Conservation (phyloP, 2,888 invertebrate species). For the Pseudoips prasinana region DNA sequence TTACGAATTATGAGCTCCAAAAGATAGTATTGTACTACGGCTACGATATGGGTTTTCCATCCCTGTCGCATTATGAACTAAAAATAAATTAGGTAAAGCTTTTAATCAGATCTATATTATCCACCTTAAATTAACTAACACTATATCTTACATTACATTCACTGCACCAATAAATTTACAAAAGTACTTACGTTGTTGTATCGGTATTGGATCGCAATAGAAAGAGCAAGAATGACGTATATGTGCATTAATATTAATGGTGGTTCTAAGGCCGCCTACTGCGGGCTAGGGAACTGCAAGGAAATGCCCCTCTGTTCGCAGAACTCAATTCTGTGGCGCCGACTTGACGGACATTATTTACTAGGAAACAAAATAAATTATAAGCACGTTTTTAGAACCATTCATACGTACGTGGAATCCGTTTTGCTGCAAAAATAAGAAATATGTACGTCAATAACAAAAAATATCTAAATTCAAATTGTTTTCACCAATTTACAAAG, state of each 20-base stretch:
- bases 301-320: constrained; percentile 62
- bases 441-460: constrained; percentile 2
- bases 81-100: too few species aligned
- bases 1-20: too few species aligned
- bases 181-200: too few species aligned
- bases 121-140: too few species aligned
- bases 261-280: constrained; percentile 50
- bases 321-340: constrained; percentile 72
- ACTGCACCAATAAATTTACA: too few species aligned
- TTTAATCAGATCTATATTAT: too few species aligned
- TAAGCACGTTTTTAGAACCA: constrained; percentile 53
- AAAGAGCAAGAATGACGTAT: constrained; percentile 41
- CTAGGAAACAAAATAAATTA: constrained; percentile 67
- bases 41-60: too few species aligned
- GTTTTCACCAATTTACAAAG: too few species aligned
- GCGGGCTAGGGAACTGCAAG: constrained; percentile 59
- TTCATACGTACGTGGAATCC: constrained; percentile 36
- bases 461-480: too few species aligned
- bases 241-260: constrained; percentile 65
- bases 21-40: too few species aligned
- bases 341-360: constrained; percentile 55
- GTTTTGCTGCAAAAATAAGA: constrained; percentile 24
- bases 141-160: too few species aligned
- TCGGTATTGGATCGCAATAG: constrained; percentile 14
- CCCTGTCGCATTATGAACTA: too few species aligned